Base-by-base conservation (phyloP, 2,888 invertebrate genomes). In the Andrena praecox region DNA sequence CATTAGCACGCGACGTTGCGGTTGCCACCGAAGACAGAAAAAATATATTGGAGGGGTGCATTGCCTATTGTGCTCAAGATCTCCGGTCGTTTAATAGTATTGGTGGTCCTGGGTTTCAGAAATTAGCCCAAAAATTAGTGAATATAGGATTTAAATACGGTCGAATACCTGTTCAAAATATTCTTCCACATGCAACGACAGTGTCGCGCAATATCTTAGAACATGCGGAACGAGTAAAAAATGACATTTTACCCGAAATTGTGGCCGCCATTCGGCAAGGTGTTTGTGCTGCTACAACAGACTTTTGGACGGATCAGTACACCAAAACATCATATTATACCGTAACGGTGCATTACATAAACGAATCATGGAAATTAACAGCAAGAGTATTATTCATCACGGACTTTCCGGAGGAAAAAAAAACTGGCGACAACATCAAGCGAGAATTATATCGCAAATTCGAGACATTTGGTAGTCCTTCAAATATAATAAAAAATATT, bases 121-220 rank as follows among this genome's bases (percentile, higher is more conserved):
- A 62, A 33, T 33, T 62, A 20, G 54, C 56, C 54, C 68, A 62
- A 33, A 62, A 76, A 74, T 33, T 69, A 60, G 52, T 54, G 24
- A 31, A 31, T 31, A 5, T 59, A 42, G 80, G 64, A 50, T 71
- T 24, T 27, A 68, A 31, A 2, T 35, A 48, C 24, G 42, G 66
- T 24, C 24, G 12, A n/a, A 24, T 66, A 35, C 16, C 48, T 48
- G 48, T 16, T 48, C 10, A 48, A 16, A 48, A 48, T n/a, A n/a
- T n/a, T n/a, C n/a, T n/a, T n/a, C n/a, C n/a, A n/a, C n/a, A n/a
- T n/a, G n/a, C n/a, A n/a, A n/a, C 52, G 52, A 52, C 52, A 52
- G n/a, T 52, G 16, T 52, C 52, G 7, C 52, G 52, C 6, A 52
- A 52, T 52, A 52, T 52, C 20, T n/a, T 52, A 52, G 52, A 52